Evolutionary conservation across 2,113 vertebrate genomes (phyloP), one percentile per base, ranked within the genome.

Genomic region (Myrmecobius fasciatus): DNA sequence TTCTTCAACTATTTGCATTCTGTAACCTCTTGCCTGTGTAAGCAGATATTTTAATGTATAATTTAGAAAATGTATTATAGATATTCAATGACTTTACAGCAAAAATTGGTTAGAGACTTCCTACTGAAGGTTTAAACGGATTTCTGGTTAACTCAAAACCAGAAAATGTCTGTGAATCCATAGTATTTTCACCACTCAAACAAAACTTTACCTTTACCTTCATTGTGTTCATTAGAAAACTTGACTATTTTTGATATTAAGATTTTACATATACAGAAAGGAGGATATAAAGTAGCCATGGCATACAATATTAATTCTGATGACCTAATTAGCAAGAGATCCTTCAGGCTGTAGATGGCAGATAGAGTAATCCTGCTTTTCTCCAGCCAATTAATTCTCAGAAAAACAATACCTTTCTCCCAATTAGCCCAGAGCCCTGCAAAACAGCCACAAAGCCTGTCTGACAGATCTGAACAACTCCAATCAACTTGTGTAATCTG

Each of bases 281-380:
- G 99, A 11, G 99, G 99, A 36, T 99, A 99, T 98, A 99, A 99
- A 98, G 99, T 99, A 36, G 99, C 99, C 89, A 99, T 99, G 97
- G 99, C 99, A 97, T 99, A 99, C 99, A 99, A 99, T 98, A 99
- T 99, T 93, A 99, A 99, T 97, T 99, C 99, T 0, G 99, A 99
- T 96, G 99, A 99, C 98, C 99, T 99, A 97, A 99, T 99, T 98
- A 99, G 99, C 99, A 99, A 99, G 99, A 99, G 99, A 98, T 99
- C 99, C 99, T 67, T 67, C 60, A 67, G 60, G 31, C 31, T 36
- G 12, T 17, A 36, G 31, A 67, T 67, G 31, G 3, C 31, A 67
- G 31, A 67, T 36, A 17, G 31, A 67, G 60, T 67, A 67, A 67
- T 67, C 31, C 56, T 67, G 60, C 31, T 67, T 67, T 60, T 67